phyloP scores from a whole-genome alignment of 2,888 invertebrate species.

The Pseudococcus longispinus region DNA sequence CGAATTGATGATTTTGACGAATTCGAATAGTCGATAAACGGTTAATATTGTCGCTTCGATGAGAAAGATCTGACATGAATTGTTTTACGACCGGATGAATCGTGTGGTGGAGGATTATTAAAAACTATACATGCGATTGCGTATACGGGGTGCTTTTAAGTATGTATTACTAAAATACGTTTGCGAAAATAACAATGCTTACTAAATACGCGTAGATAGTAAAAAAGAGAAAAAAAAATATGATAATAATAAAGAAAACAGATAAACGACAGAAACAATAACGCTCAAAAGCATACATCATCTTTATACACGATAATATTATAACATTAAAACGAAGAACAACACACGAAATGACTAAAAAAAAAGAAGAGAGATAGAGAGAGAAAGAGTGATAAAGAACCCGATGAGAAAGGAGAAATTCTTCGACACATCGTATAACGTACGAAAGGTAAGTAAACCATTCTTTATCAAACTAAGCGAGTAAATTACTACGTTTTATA shows the following conservation, averaged over 20 bases:
- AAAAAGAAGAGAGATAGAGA: background rate
- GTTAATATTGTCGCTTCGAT: too few relatives aligned
- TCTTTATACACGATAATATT: background rate
- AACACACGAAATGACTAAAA: constrained; percentile 19
- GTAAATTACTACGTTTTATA: background rate
- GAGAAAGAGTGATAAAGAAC: background rate
- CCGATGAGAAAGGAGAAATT: background rate
- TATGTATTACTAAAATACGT: background rate
- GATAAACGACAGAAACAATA: background rate
- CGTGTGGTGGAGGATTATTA: background rate
- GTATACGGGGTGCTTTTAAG: background rate
- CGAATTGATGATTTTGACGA: too few relatives aligned
- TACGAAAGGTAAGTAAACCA: background rate
- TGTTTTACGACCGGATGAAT: too few relatives aligned
- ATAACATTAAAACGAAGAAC: constrained; percentile 11
- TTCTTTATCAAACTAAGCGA: background rate
- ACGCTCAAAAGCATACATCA: constrained; percentile 3
- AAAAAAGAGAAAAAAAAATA: background rate
- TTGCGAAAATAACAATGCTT: constrained; percentile 2
- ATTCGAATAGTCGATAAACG: too few relatives aligned
- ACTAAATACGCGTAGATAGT: background rate
- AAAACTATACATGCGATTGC: background rate
- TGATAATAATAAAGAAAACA: background rate
- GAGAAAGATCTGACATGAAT: too few relatives aligned
- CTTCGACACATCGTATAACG: background rate